These are phyloP conservation scores for Poecile atricapillus DNA, from an alignment of 2,113 vertebrate species.

Conservation along the genomic window DNA sequence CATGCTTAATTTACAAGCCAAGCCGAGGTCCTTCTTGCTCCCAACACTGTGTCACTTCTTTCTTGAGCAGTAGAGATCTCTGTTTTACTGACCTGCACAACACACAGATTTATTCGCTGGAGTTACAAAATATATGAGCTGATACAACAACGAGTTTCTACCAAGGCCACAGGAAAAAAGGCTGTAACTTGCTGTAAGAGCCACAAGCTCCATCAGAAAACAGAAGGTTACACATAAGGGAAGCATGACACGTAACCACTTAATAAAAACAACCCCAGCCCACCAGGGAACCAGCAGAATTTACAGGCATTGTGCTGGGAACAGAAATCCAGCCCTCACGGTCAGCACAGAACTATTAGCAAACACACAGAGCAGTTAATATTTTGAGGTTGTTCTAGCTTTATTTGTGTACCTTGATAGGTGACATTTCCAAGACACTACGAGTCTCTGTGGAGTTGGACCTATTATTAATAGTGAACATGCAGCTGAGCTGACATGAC, in stretches of 20 bases:
- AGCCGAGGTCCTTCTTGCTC: neutral
- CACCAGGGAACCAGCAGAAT: fast-evolving
- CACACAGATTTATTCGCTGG: slow-evolving; percentile 7
- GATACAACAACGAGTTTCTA: neutral
- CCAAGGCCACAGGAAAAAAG: neutral
- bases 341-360: neutral
- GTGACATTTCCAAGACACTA: slow-evolving; percentile 5
- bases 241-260: neutral
- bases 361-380: slow-evolving; percentile 5
- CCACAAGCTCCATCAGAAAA: neutral
- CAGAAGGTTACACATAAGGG: neutral
- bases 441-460: neutral
- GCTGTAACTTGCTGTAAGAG: neutral
- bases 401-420: neutral
- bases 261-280: neutral
- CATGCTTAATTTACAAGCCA: neutral
- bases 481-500: neutral
- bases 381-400: slow-evolving; percentile 15
- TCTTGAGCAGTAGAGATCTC: neutral
- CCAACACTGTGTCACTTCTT: neutral
- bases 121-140: neutral
- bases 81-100: neutral
- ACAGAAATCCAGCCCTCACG: neutral
- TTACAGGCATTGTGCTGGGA: neutral
- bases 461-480: neutral